Evolutionary conservation across 1,140 invertebrate genomes (phyloP), one percentile per base, ranked within the genome.

Genomic region (Uloborus diversus): DNA sequence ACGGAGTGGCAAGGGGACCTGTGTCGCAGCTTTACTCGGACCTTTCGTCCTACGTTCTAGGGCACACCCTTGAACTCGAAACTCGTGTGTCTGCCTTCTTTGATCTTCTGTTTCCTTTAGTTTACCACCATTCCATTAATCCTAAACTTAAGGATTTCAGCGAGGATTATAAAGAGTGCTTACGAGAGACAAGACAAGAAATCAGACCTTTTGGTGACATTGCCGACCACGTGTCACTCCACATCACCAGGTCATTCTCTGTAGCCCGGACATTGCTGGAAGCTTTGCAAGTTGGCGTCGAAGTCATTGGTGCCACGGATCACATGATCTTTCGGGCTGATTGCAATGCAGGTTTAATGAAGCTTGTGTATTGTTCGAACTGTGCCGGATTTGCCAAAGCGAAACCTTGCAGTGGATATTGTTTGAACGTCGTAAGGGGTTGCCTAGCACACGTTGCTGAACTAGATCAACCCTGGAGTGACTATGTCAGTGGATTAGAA

Each of bases 181-280:
- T 97, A 79, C 89, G 90, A 84, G 89, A 91, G 35, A 90, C 92
- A 14, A 91, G 91, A 75, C 89, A 91, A 11, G 90, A 92, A 11
- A 91, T 96, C 0, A 89, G 92, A 81, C 94, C 94, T 0, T 96
- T 96, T 85, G 93, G 93, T 20, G 92, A 93, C 56, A 90, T 93
- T 53, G 94, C 94, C 0, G 89, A 90, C 53, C 90, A 92, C 83
- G 89, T 96, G 51, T 88, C 89, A 1, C 14, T 23, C 14, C 85
- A 87, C 23, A 87, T 96, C 1, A 88, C 90, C 33, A 91, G 92
- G 82, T 93, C 92, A 32, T 87, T 96, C n/a, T 91, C 92, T 82
- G 92, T 92, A 3, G 93, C 93, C 0, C 89, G 92, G 5, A 90
- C 93, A 0, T 89, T 96, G 32, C 71, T 87, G 20, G 85, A 87